A percentile compares a stretch with the other conserved stretches of the same genome.
Evolutionary conservation across 2,113 vertebrate genomes (phyloP).

Genomic region (Numenius arquata): DNA sequence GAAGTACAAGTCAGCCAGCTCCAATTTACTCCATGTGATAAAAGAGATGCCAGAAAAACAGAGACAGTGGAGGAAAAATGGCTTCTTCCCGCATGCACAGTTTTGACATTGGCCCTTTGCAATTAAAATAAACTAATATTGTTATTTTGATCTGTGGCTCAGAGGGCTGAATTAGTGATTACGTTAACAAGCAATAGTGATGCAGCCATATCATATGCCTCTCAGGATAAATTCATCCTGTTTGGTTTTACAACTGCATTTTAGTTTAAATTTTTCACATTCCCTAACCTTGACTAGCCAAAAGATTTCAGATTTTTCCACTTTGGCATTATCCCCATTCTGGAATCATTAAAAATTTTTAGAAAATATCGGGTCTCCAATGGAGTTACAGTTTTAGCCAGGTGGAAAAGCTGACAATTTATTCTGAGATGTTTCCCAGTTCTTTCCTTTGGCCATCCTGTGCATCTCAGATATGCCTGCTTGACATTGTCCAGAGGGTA

Average conservation of each 20-base stretch:
- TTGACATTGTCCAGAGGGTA: not conserved
- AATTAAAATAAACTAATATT: not conserved
- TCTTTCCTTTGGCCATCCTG: not conserved
- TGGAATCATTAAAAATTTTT: not conserved
- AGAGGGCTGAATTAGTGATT: not conserved
- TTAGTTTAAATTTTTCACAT: not conserved
- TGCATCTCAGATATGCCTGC: not conserved
- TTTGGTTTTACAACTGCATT: not conserved
- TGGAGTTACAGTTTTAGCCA: not conserved
- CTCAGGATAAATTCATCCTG: not conserved
- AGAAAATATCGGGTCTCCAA: not conserved
- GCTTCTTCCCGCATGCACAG: not conserved
- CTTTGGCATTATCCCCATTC: not conserved
- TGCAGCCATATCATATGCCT: not conserved
- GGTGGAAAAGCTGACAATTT: not conserved
- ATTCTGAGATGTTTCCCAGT: not conserved
- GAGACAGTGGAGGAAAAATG: not conserved
- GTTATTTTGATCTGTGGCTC: not conserved
- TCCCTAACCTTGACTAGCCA: not conserved
- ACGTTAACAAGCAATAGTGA: not conserved
- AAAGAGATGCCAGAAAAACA: not conserved
- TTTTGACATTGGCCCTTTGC: not conserved
- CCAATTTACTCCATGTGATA: not conserved
- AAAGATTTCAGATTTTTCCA: not conserved
- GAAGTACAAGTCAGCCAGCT: not conserved